Evolutionary conservation across 2,888 invertebrate genomes (phyloP).

Genomic region (Agrotis segetum): DNA sequence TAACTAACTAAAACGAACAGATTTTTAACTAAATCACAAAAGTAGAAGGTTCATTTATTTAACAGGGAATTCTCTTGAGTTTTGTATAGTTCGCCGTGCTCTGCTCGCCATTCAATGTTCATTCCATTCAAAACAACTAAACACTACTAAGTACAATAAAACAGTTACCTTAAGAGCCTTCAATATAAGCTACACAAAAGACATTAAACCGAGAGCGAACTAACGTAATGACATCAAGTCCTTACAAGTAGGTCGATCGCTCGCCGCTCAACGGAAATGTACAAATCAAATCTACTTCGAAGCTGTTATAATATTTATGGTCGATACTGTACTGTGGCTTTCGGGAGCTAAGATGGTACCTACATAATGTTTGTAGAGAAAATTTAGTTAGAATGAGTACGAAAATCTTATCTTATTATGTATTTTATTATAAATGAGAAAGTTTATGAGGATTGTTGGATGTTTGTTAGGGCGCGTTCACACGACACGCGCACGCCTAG

Average conservation of each 20-base stretch:
- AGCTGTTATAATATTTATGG: conserved; percentile 77
- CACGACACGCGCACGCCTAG: no score
- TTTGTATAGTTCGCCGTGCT: no score
- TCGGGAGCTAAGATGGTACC: neutral
- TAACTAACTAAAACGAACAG: no score
- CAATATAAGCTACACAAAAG: conserved; percentile 12
- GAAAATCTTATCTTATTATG: neutral
- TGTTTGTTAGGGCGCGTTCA: no score
- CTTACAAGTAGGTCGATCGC: conserved; percentile 44
- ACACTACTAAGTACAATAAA: neutral
- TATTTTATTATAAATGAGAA: no score
- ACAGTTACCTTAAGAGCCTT: neutral
- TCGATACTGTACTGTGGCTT: conserved; percentile 17
- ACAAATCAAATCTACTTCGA: conserved; percentile 76
- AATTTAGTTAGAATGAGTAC: neutral
- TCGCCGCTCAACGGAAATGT: conserved; percentile 70
- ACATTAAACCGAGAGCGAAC: conserved; percentile 9
- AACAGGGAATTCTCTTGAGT: no score
- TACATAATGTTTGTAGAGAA: neutral
- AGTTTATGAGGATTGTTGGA: no score
- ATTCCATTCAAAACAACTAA: neutral
- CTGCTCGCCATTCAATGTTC: neutral
- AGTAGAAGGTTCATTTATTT: no score
- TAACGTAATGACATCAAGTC: conserved; percentile 25
- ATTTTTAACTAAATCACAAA: no score